Evolutionary conservation across 2,113 vertebrate species (phyloP).

Genomic region (Centrocercus urophasianus): DNA sequence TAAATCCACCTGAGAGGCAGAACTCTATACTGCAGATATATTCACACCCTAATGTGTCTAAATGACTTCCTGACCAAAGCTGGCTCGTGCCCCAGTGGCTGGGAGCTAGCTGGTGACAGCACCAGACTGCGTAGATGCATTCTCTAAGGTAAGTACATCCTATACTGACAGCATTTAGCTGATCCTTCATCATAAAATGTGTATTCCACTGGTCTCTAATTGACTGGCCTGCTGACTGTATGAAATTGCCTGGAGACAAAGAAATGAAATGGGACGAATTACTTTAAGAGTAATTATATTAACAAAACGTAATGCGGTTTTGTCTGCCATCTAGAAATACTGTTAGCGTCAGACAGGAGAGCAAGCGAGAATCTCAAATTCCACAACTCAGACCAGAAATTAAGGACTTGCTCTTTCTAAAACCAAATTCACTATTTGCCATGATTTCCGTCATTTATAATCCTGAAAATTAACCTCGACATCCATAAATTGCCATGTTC

Average conservation of each 20-base stretch:
- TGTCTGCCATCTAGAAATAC: neutral
- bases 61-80: neutral
- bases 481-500: conserved; percentile 20
- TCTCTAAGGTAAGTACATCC: neutral
- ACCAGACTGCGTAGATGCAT: neutral
- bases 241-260: neutral
- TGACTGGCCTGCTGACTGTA: neutral
- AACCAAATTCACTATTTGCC: conserved; percentile 19
- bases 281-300: conserved; percentile 25
- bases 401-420: neutral
- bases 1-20: neutral
- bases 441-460: conserved; percentile 38
- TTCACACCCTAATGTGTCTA: neutral
- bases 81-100: neutral
- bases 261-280: conserved; percentile 32
- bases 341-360: neutral
- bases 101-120: neutral
- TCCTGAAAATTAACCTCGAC: conserved; percentile 50
- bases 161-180: neutral
- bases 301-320: conserved; percentile 1
- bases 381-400: conserved; percentile 7
- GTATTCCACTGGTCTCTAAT: neutral
- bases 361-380: neutral
- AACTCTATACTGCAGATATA: neutral
- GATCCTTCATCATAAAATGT: neutral